These are phyloP conservation scores for Synergus gifuensis DNA, from an alignment of 2,888 invertebrate genomes.

Conservation along the genomic window DNA sequence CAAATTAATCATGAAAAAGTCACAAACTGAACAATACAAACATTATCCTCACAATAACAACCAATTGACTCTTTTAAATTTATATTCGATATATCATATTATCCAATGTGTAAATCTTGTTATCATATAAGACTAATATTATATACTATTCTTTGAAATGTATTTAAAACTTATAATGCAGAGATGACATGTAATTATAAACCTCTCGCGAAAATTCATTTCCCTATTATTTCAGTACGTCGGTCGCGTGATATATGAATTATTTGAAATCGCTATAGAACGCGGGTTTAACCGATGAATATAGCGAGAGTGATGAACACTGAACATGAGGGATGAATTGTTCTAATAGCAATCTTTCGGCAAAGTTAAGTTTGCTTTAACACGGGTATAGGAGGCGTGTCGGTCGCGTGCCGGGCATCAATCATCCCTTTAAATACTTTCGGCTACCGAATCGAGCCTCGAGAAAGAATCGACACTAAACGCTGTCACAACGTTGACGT, in stretches of 20 bases:
- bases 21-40: conserved; percentile 9
- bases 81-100: not conserved
- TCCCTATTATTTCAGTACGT: conserved; percentile 77
- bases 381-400: conserved; percentile 61
- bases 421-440: conserved; percentile 74
- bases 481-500: conserved; percentile 16
- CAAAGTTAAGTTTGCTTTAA: conserved; percentile 48
- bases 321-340: conserved; percentile 49
- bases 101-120: not conserved
- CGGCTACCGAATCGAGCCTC: conserved; percentile 47
- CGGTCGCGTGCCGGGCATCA: conserved; percentile 76
- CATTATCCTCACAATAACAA: not conserved
- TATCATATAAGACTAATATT: no score
- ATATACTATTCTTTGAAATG: not conserved
- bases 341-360: conserved; percentile 49
- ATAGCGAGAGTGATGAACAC: conserved; percentile 47
- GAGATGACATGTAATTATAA: conserved; percentile 46
- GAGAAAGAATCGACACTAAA: conserved; percentile 47
- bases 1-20: conserved; percentile 1
- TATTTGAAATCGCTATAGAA: conserved; percentile 69
- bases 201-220: conserved; percentile 74
- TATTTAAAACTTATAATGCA: not conserved
- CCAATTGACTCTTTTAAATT: not conserved
- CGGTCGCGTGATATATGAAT: conserved; percentile 76
- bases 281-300: conserved; percentile 43